These are phyloP conservation scores for Stegostoma tigrinum DNA, from an alignment of 2,113 vertebrate species.

Conservation along the genomic window DNA sequence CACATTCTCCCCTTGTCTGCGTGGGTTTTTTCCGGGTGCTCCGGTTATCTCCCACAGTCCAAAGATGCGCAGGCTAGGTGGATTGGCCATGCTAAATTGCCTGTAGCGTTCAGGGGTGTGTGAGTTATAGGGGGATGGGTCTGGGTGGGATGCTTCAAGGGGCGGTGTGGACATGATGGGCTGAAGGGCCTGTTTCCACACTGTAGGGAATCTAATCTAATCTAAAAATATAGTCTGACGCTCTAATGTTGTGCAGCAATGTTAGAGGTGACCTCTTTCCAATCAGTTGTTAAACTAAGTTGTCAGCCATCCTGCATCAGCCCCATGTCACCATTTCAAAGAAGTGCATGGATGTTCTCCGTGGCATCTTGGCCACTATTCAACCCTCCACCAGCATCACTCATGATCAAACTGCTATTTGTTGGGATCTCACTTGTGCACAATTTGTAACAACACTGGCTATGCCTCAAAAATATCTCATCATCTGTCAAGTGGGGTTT, in stretches of 20 bases:
- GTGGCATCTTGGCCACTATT: not conserved
- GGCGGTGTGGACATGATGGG: no score
- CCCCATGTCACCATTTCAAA: not conserved
- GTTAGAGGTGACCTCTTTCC: not conserved
- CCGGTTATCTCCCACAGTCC: no score
- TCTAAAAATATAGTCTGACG: not conserved
- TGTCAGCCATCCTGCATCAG: not conserved
- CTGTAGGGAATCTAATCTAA: no score
- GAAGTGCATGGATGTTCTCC: not conserved
- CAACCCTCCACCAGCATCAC: not conserved
- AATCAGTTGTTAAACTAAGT: not conserved
- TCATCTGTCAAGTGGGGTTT: not conserved
- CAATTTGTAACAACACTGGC: not conserved
- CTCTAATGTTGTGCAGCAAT: not conserved
- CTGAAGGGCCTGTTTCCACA: no score
- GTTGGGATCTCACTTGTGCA: not conserved
- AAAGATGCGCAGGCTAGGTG: no score
- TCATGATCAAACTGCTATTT: not conserved
- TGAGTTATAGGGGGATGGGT: no score
- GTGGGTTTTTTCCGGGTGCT: no score
- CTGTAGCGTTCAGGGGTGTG: no score
- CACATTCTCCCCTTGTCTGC: no score
- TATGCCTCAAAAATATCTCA: not conserved
- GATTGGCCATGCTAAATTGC: no score
- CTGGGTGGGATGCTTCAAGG: no score